A percentile compares a stretch with the other conserved stretches of the same genome.
phyloP scores from a whole-genome alignment of 2,888 invertebrate species.

The Hydriomena furcata region DNA sequence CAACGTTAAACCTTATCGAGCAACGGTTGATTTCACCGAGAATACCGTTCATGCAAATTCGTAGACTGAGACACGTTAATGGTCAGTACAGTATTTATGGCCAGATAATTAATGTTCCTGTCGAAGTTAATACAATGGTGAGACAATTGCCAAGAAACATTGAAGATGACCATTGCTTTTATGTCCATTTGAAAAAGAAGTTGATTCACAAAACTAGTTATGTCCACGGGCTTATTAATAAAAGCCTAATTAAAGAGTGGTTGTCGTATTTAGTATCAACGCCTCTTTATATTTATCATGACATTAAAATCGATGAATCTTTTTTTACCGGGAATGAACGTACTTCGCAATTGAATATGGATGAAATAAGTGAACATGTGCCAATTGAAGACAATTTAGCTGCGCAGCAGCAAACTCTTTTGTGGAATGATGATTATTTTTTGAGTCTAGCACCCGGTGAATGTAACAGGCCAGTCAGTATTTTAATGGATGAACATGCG shows the following conservation, averaged over 20 bases:
- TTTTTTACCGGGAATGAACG: too few species aligned
- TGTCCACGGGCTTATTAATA: conserved; percentile 36
- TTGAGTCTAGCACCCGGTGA: conserved; percentile 31
- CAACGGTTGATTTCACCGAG: conserved; percentile 42
- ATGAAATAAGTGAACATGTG: conserved; percentile 40
- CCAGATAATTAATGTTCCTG: conserved; percentile 47
- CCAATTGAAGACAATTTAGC: conserved; percentile 37
- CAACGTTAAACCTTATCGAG: conserved; percentile 35
- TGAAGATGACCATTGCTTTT: conserved; percentile 37
- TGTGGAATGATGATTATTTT: conserved; percentile 34
- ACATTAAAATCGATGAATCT: conserved; percentile 38
- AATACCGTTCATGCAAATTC: conserved; percentile 45
- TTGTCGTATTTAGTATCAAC: conserved; percentile 37
- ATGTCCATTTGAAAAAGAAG: conserved; percentile 34
- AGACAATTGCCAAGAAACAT: conserved; percentile 39
- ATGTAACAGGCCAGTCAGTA: conserved; percentile 34
- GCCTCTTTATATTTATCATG: conserved; percentile 37
- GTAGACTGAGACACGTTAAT: conserved; percentile 41
- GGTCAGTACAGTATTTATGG: conserved; percentile 41
- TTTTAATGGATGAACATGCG: conserved; percentile 49
- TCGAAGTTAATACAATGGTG: conserved; percentile 42
- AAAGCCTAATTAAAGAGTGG: conserved; percentile 38
- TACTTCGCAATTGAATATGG: conserved; percentile 30
- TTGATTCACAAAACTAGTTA: conserved; percentile 38
- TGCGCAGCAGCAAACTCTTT: conserved; percentile 36